These are phyloP conservation scores for Ahaetulla prasina DNA, from an alignment of 2,113 vertebrate genomes.

Conservation along the genomic window DNA sequence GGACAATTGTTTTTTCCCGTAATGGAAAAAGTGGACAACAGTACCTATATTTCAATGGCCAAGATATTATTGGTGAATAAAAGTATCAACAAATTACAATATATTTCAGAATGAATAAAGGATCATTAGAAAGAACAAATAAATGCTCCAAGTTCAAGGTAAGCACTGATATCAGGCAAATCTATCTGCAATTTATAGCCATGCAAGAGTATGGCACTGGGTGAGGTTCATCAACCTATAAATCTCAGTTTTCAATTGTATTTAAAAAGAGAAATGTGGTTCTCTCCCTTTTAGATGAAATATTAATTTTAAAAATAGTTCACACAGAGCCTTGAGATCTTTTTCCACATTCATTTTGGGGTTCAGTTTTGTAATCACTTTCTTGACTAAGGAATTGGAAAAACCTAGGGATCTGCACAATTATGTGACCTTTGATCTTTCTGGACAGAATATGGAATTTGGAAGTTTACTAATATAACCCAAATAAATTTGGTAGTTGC, in stretches of 20 bases:
- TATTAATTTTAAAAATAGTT: background rate
- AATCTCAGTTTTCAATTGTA: background rate
- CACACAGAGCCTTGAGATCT: background rate
- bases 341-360: background rate
- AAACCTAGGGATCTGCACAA: background rate
- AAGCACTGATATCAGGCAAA: background rate
- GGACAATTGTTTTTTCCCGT: background rate
- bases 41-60: fast-evolving
- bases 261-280: background rate
- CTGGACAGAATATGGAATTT: background rate
- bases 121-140: slow-evolving; percentile 7
- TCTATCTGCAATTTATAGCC: background rate
- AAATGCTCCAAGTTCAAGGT: background rate
- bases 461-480: background rate
- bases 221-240: background rate
- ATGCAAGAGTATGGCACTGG: background rate
- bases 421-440: background rate
- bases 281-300: background rate
- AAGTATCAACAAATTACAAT: background rate
- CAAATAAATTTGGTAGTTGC: background rate
- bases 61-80: background rate
- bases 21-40: background rate
- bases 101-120: background rate
- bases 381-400: background rate
- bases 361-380: background rate